Evolutionary conservation across 37 sponge, comb jelly and placozoan species (phyloP).

Genomic region (Eunapius fragilis): DNA sequence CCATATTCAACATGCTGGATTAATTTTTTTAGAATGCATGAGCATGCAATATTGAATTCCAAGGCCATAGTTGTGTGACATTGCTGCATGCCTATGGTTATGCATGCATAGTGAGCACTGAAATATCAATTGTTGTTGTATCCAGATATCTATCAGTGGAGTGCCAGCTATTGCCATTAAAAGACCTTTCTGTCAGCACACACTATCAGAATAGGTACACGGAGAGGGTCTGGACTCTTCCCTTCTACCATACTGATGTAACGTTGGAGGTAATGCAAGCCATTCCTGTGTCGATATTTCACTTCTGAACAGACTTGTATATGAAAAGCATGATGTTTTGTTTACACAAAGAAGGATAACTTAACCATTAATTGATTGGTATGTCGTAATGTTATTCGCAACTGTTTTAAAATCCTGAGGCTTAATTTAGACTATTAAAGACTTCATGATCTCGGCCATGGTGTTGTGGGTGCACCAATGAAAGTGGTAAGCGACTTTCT

Average conservation of each 20-base stretch:
- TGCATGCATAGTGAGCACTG: too few relatives aligned
- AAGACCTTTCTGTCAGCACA: background rate
- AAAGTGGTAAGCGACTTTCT: constrained; percentile 10
- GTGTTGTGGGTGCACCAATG: constrained; percentile 27
- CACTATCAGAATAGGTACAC: background rate
- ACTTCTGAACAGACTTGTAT: constrained; percentile 21
- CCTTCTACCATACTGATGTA: background rate
- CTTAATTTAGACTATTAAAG: too few relatives aligned
- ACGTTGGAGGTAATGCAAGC: background rate
- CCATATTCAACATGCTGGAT: background rate
- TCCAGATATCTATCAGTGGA: background rate
- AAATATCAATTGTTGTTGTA: background rate
- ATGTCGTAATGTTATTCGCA: background rate
- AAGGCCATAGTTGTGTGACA: too few relatives aligned
- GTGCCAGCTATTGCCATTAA: background rate
- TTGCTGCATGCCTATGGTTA: too few relatives aligned
- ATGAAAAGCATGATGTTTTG: constrained; percentile 64
- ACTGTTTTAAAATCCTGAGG: background rate
- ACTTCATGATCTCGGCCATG: constrained; percentile 9
- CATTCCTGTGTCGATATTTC: background rate
- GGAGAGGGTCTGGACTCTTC: background rate
- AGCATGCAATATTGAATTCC: too few relatives aligned
- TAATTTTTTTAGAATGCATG: background rate
- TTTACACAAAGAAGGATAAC: constrained; percentile 49
- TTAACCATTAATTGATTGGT: constrained; percentile 22